Percentiles rank a stretch among this genome's conserved stretches.
Evolutionary conservation across 2,888 invertebrate species (phyloP).

Genomic region (Caenorhabditis sp.): DNA sequence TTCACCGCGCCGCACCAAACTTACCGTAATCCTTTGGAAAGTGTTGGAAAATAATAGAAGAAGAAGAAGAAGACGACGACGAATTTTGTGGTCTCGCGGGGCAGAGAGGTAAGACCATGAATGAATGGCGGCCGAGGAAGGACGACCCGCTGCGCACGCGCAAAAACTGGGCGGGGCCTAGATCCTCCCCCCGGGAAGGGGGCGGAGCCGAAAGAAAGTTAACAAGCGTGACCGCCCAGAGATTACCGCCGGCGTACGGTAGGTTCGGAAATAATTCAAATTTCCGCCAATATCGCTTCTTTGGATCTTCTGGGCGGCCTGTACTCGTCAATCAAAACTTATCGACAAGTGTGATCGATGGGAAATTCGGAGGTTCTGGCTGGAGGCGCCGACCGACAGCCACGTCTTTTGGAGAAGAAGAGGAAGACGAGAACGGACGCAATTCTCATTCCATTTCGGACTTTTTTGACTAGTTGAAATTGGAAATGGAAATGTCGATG

Average conservation of each 20-base stretch:
- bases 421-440: too few species aligned
- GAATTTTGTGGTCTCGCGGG: neutral
- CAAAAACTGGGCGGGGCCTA: constrained; percentile 21
- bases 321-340: constrained; percentile 60
- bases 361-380: too few species aligned
- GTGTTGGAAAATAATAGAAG: neutral
- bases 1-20: constrained; percentile 11
- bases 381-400: neutral
- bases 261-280: neutral
- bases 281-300: neutral
- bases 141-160: constrained; percentile 2
- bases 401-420: too few species aligned
- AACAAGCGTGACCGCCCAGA: constrained; percentile 51
- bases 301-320: constrained; percentile 4
- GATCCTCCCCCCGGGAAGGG: neutral
- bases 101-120: constrained; percentile 25
- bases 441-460: too few species aligned
- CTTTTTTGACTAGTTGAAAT: too few species aligned
- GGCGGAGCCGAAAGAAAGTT: constrained; percentile 26
- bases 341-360: constrained; percentile 53
- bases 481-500: too few species aligned
- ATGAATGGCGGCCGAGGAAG: neutral
- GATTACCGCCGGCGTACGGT: too few species aligned
- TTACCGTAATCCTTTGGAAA: constrained; percentile 13
- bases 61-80: neutral